Evolutionary conservation across 2,113 vertebrate species (phyloP).

Genomic region (Neopipo cinnamomea): DNA sequence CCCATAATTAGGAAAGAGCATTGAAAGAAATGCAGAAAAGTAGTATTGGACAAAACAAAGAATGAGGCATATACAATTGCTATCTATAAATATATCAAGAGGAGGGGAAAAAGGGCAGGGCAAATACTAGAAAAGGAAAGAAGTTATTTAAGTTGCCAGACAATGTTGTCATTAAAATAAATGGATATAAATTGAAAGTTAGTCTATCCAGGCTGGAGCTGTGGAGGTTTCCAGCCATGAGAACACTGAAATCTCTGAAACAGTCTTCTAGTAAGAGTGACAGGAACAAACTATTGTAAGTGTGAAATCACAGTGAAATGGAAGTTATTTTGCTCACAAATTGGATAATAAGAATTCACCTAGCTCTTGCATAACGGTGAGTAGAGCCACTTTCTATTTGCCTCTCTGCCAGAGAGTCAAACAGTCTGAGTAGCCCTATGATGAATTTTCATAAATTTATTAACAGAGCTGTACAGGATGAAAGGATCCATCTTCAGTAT

Average conservation of each 20-base stretch:
- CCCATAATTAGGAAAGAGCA: background rate
- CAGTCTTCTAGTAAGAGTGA: background rate
- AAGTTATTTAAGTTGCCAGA: slow-evolving; percentile 60
- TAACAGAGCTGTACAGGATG: background rate
- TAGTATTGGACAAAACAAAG: slow-evolving; percentile 5
- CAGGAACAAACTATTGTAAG: background rate
- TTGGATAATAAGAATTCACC: background rate
- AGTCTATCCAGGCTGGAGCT: background rate
- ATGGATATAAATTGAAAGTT: slow-evolving; percentile 58
- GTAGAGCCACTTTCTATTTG: background rate
- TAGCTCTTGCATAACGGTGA: background rate
- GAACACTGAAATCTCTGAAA: background rate
- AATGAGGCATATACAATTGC: slow-evolving; percentile 21
- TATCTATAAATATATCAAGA: slow-evolving; percentile 54
- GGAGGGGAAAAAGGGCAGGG: slow-evolving; percentile 57
- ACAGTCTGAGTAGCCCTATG: background rate
- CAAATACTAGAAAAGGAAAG: slow-evolving; percentile 51
- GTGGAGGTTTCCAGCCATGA: background rate
- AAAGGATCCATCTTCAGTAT: background rate
- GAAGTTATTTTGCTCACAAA: background rate
- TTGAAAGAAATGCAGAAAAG: background rate
- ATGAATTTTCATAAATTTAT: background rate
- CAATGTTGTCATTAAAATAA: slow-evolving; percentile 60
- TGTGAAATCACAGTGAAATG: background rate
- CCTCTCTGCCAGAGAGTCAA: background rate